Percentiles rank a stretch among this genome's conserved stretches.
These are phyloP conservation scores for Tauraco hartlaubi DNA, from an alignment of 2,797 vertebrate species.

Conservation along the genomic window DNA sequence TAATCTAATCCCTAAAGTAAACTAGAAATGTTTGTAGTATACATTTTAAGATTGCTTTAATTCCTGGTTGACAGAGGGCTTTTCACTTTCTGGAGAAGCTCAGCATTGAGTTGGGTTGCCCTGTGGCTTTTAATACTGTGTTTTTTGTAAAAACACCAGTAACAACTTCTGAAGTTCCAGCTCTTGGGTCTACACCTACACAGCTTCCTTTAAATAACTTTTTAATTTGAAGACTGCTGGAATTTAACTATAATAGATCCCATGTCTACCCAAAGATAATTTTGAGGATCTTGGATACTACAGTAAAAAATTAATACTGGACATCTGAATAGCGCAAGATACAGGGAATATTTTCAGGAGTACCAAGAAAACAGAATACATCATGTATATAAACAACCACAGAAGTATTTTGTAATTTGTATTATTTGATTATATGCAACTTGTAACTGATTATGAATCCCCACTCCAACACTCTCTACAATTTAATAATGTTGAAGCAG, in stretches of 20 bases:
- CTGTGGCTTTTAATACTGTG: not conserved
- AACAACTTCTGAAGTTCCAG: not conserved
- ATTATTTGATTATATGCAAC: not conserved
- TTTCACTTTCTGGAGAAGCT: not conserved
- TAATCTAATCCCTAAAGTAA: constrained; percentile 8
- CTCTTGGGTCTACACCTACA: not conserved
- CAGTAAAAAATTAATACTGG: not conserved
- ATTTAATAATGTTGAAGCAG: not conserved
- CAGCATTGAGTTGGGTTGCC: not conserved
- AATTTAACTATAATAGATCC: not conserved
- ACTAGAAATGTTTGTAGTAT: not conserved
- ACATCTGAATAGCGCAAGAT: not conserved
- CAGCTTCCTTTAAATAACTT: not conserved
- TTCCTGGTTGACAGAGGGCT: not conserved
- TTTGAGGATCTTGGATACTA: not conserved
- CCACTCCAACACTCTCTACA: not conserved
- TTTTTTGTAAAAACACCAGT: not conserved
- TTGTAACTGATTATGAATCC: not conserved
- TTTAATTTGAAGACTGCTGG: not conserved
- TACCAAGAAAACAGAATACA: not conserved
- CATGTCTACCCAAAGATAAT: not conserved
- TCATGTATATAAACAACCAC: not conserved
- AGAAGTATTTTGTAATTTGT: not conserved
- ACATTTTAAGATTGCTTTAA: not conserved
- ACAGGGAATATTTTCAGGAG: not conserved